These are phyloP conservation scores for Tachystola acroxantha DNA, from an alignment of 2,888 invertebrate genomes.

Conservation along the genomic window DNA sequence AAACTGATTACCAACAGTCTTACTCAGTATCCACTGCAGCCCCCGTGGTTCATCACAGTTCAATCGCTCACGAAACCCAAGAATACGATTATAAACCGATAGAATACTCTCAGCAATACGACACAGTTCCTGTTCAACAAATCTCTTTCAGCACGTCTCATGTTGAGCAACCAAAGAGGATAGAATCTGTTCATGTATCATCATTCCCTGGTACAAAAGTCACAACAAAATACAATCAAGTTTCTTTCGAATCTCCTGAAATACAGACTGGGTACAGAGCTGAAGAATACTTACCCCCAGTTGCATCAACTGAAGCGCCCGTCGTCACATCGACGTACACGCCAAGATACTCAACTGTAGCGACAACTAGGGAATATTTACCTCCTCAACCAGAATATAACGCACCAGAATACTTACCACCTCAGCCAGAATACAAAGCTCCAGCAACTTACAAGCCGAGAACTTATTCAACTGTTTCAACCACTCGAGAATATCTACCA, in stretches of 20 bases:
- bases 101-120: conserved; percentile 32
- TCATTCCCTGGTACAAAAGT: conserved; percentile 40
- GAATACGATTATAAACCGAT: conserved; percentile 37
- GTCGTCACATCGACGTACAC: conserved; percentile 44
- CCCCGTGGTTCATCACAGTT: conserved; percentile 44
- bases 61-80: conserved; percentile 34
- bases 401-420: conserved; percentile 30
- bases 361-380: conserved; percentile 15
- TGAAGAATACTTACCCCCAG: conserved; percentile 63
- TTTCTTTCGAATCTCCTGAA: conserved; percentile 52
- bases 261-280: conserved; percentile 57
- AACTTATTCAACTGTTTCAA: conserved; percentile 36
- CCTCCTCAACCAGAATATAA: conserved; percentile 27
- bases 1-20: conserved; percentile 40
- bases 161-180: conserved; percentile 37
- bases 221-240: conserved; percentile 45
- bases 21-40: conserved; percentile 40
- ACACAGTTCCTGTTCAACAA: conserved; percentile 23
- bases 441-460: conserved; percentile 50
- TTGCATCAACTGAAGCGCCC: conserved; percentile 38
- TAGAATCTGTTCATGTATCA: conserved; percentile 52
- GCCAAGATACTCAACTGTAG: conserved; percentile 41
- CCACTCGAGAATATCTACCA: conserved; percentile 17
- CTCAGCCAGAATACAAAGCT: conserved; percentile 16
- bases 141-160: conserved; percentile 45